A percentile compares a stretch with the other conserved stretches of the same genome.
Conservation (phyloP, 1,140 invertebrate species). For the Drusus annulatus region DNA sequence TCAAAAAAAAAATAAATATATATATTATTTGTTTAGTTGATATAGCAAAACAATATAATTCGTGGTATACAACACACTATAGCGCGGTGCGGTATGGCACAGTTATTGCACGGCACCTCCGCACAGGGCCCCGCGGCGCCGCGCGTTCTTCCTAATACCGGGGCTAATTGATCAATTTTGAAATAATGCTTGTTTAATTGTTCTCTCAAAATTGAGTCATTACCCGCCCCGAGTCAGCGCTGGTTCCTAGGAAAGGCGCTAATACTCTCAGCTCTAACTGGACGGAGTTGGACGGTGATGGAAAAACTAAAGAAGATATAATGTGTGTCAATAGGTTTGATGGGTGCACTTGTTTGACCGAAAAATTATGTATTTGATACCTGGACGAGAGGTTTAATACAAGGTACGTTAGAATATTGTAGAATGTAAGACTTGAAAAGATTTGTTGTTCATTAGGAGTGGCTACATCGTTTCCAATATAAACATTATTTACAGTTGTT, state of each 20-base stretch:
- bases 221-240: slow-evolving; percentile 42
- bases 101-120: neutral
- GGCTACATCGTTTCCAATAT: too few species aligned
- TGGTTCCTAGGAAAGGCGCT: slow-evolving; percentile 22
- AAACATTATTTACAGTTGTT: too few species aligned
- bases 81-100: neutral
- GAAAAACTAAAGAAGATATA: neutral
- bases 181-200: slow-evolving; percentile 55
- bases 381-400: too few species aligned
- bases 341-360: too few species aligned
- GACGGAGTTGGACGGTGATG: neutral
- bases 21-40: neutral
- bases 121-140: neutral
- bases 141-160: slow-evolving; percentile 1
- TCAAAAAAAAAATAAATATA: too few species aligned
- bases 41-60: neutral
- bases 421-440: too few species aligned
- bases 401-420: too few species aligned
- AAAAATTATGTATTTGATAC: too few species aligned
- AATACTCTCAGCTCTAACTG: slow-evolving; percentile 32
- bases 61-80: neutral
- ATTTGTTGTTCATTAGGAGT: too few species aligned
- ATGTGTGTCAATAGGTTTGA: too few species aligned
- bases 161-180: slow-evolving; percentile 56
- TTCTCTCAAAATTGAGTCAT: slow-evolving; percentile 58